phyloP scores from a whole-genome alignment of 1,140 invertebrate species.

The Zaprionus africanus region DNA sequence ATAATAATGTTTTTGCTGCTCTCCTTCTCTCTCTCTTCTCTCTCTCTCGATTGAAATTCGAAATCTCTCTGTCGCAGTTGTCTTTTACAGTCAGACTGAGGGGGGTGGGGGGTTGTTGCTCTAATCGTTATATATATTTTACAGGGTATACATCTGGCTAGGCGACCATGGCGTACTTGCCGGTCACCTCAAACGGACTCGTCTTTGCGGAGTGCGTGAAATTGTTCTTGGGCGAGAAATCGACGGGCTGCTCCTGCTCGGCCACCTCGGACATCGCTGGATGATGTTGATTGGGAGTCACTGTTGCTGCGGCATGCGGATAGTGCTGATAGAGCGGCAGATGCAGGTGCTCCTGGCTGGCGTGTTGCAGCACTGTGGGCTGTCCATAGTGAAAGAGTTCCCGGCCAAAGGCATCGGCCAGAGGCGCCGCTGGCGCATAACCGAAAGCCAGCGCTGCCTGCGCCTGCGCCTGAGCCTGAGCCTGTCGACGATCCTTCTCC shows the following conservation, averaged over 20 bases:
- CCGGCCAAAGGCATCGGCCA: conserved; percentile 25
- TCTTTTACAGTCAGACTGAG: conserved; percentile 51
- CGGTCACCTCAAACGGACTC: conserved; percentile 82
- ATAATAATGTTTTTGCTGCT: conserved; percentile 5
- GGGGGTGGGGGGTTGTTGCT: neutral
- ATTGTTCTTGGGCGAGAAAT: conserved; percentile 85
- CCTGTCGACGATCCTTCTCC: conserved; percentile 60
- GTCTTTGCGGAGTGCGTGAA: conserved; percentile 83
- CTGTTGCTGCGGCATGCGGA: conserved; percentile 1
- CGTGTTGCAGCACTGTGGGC: conserved; percentile 51
- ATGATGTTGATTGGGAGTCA: neutral
- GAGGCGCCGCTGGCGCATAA: conserved; percentile 18
- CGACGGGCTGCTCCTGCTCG: conserved; percentile 85
- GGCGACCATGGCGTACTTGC: conserved; percentile 81
- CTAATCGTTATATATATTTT: neutral
- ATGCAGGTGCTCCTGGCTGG: conserved; percentile 29
- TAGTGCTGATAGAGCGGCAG: conserved; percentile 21
- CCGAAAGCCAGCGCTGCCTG: conserved; percentile 46
- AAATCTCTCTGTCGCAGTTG: conserved; percentile 41
- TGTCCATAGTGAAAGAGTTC: conserved; percentile 66
- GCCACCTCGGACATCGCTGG: neutral
- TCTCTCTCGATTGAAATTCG: conserved; percentile 6
- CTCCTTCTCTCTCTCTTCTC: neutral
- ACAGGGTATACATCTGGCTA: conserved; percentile 27
- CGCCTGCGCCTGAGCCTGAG: conserved; percentile 20